Conservation (phyloP, 2,113 vertebrate species). For the Gymnogyps californianus region DNA sequence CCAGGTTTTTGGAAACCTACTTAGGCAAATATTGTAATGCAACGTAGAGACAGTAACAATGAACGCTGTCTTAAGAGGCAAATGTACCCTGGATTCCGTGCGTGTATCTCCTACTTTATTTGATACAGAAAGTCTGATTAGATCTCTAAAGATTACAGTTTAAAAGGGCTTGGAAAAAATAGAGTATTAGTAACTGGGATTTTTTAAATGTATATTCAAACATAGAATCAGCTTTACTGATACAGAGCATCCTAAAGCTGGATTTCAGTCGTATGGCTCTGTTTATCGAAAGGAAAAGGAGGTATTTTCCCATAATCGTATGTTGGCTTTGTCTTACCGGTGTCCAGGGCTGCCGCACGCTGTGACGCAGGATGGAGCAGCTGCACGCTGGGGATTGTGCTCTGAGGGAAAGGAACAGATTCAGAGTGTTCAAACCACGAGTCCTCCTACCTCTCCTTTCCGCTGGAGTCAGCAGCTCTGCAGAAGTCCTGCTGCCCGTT, state of each 20-base stretch:
- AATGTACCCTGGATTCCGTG: background rate
- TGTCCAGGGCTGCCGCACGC: background rate
- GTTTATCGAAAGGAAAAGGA: background rate
- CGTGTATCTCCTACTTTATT: background rate
- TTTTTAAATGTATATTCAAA: background rate
- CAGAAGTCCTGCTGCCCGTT: background rate
- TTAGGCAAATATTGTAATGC: background rate
- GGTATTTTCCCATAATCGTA: background rate
- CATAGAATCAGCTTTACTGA: background rate
- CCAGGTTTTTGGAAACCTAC: background rate
- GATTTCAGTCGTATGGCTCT: background rate
- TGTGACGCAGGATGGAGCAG: background rate
- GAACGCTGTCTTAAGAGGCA: background rate
- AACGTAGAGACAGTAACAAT: background rate
- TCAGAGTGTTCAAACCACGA: background rate
- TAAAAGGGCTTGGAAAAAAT: background rate
- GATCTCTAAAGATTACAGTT: background rate
- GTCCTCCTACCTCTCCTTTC: background rate
- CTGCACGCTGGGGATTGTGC: background rate
- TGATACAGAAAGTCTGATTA: background rate
- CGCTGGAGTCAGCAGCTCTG: background rate
- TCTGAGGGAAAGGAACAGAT: background rate
- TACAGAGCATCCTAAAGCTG: background rate
- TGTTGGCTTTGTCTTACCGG: background rate
- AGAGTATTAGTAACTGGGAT: background rate